These are phyloP conservation scores for Anguilla obscura DNA, from an alignment of 2,797 vertebrate species.

Conservation along the genomic window DNA sequence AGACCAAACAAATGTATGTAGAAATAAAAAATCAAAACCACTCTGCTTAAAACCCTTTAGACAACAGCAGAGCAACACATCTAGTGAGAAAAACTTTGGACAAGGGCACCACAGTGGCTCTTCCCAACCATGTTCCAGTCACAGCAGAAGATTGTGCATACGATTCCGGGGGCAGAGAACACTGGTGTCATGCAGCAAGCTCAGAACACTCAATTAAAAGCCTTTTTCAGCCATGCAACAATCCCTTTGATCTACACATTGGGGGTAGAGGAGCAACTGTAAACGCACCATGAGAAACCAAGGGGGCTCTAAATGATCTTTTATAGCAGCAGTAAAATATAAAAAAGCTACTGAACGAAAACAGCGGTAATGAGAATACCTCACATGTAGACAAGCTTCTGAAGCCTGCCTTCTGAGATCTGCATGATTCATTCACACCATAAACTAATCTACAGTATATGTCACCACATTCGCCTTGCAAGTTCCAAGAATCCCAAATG, in stretches of 20 bases:
- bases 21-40: no score
- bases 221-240: background rate
- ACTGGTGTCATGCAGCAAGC: background rate
- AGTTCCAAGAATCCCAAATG: background rate
- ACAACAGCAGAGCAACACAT: no score
- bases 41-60: no score
- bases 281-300: background rate
- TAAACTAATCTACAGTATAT: background rate
- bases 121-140: no score
- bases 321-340: constrained; percentile 26
- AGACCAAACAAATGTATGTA: no score
- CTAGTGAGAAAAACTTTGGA: no score
- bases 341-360: constrained; percentile 29
- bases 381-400: constrained; percentile 6
- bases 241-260: background rate
- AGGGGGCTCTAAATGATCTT: constrained; percentile 23
- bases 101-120: no score
- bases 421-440: background rate
- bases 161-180: background rate
- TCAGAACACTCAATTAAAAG: background rate
- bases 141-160: no score
- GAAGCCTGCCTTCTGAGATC: background rate
- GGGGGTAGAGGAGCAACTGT: background rate
- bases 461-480: background rate
- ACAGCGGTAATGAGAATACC: constrained; percentile 35